Evolutionary conservation across 2,113 vertebrate species (phyloP), one percentile per base, ranked within the genome.

Genomic region (Marcusenius ussheri): DNA sequence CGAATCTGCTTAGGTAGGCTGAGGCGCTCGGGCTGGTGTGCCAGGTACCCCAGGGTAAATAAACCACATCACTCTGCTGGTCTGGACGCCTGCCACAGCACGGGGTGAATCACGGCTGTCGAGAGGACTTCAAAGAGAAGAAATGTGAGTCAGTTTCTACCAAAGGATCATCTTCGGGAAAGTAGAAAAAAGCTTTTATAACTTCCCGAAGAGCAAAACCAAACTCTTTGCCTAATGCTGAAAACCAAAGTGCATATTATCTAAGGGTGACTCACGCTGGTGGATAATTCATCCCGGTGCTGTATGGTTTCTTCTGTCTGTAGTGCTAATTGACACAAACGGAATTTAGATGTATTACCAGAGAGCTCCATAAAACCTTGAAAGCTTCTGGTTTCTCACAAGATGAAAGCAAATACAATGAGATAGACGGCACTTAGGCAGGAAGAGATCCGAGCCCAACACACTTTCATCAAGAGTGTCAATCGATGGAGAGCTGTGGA

Each of bases 341-440:
- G 7, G 45, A 77, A 74, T 49, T 74, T 21, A 88, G 24, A 88
- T 46, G 8, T 27, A 89, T 89, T 89, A 53, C 88, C 70, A 51
- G 4, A 42, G n/a, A 83, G 49, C n/a, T 46, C 47, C 17, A 53
- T 80, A 80, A 83, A 58, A 42, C 62, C 70, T 89, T 88, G 27
- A 88, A 88, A 88, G 88, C 62, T 19, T 88, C 53, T 83, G 15
- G 35, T 62, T 88, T 58, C 45, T 42, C 21, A 58, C 74, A 62
- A 9, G 50, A 88, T 89, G 70, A 46, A 83, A 83, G 88, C 49
- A 50, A 27, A 83, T 50, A 74, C 17, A 39, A 51, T 3, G n/a
- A 89, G 46, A 77, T 5, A 17, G 45, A 21, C 24, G 2, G 9
- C 45, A 89, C 45, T 51, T 51, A 80, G 7, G 27, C 74, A 39